Conservation (phyloP, 2,888 invertebrate genomes). For the Ormyrus nitidulus region DNA sequence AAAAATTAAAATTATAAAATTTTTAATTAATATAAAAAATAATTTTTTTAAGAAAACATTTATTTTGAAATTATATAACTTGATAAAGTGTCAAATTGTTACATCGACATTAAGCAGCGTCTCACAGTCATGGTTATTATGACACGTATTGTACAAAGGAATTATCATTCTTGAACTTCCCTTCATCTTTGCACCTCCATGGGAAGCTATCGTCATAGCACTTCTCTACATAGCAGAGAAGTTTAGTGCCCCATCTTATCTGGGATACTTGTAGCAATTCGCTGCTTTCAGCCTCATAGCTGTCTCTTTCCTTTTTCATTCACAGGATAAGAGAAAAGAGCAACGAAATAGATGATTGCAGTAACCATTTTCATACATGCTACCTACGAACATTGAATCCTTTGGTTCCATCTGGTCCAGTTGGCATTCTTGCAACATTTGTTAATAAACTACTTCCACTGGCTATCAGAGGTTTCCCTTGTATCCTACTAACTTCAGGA, state of each 20-base stretch:
- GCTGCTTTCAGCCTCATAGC: conserved; percentile 72
- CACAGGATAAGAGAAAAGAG: conserved; percentile 64
- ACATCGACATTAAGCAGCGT: conserved; percentile 52
- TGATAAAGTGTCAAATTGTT: conserved; percentile 46
- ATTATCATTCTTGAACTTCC: conserved; percentile 53
- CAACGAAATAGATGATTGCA: conserved; percentile 66
- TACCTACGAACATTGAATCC: conserved; percentile 84
- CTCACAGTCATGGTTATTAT: conserved; percentile 49
- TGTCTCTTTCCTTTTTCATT: conserved; percentile 60
- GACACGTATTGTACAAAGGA: conserved; percentile 51
- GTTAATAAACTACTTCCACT: conserved; percentile 61
- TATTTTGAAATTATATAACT: conserved; percentile 51
- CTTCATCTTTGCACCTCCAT: conserved; percentile 22
- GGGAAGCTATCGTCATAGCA: conserved; percentile 41
- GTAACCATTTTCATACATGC: conserved; percentile 70
- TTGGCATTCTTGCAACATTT: conserved; percentile 83
- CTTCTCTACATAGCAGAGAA: conserved; percentile 35
- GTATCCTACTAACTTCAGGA: conserved; percentile 73
- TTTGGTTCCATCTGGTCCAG: conserved; percentile 87
- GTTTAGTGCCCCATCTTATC: conserved; percentile 18
- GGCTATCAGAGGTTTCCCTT: conserved; percentile 65
- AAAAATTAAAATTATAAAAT: neutral
- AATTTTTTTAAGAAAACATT: conserved; percentile 51
- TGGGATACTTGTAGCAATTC: conserved; percentile 57
- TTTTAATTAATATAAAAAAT: conserved; percentile 17